Conservation (phyloP, 2,888 invertebrate species). For the Leptinotarsa juncta region DNA sequence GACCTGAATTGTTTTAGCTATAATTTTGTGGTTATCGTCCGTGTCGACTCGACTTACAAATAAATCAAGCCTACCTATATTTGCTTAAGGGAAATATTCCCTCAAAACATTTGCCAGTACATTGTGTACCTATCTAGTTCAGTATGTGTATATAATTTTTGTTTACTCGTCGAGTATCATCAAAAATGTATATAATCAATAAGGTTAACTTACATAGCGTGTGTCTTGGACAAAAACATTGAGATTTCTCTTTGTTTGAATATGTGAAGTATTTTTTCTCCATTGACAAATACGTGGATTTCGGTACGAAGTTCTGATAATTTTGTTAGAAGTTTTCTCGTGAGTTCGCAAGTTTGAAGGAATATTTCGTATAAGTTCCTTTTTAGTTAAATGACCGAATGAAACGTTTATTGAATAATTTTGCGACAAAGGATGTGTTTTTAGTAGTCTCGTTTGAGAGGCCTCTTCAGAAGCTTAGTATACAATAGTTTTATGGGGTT, state of each 20-base stretch:
- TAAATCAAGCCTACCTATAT: neutral
- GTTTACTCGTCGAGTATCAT: slow-evolving; percentile 12
- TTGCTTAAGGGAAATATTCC: neutral
- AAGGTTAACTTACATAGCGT: slow-evolving; percentile 9
- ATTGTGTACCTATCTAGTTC: neutral
- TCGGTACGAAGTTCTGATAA: too few relatives aligned
- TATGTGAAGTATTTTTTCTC: neutral
- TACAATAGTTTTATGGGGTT: too few relatives aligned
- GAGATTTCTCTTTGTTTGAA: slow-evolving; percentile 14
- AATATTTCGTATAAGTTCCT: too few relatives aligned
- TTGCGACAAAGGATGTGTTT: too few relatives aligned
- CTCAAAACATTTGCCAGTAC: neutral
- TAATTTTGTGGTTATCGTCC: neutral
- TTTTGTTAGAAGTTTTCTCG: too few relatives aligned
- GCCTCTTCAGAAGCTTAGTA: too few relatives aligned
- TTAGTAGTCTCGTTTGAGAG: too few relatives aligned
- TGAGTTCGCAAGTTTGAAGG: too few relatives aligned
- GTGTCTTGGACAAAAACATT: slow-evolving; percentile 1
- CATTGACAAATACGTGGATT: neutral
- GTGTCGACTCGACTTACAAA: neutral
- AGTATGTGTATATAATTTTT: slow-evolving; percentile 17
- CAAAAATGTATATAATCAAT: slow-evolving; percentile 22
- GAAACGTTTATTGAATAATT: too few relatives aligned
- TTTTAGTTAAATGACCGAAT: too few relatives aligned
- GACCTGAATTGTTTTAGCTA: too few relatives aligned